A percentile compares a stretch with the other conserved stretches of the same genome.
phyloP scores from a whole-genome alignment of 1,140 invertebrate species.

The Propsilocerus akamusi region DNA sequence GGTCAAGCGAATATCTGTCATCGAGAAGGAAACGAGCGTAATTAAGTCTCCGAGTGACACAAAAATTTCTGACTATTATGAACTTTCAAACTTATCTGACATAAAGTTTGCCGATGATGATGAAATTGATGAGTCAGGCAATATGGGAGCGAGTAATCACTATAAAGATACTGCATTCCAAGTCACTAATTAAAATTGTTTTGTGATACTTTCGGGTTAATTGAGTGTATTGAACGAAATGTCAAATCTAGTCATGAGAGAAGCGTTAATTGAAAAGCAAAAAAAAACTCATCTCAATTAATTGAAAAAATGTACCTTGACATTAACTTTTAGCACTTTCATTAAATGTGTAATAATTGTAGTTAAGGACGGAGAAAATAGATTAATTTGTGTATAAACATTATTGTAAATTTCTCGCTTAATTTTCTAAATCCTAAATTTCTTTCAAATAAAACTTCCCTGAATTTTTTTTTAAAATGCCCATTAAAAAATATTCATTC shows the following conservation, averaged over 20 bases:
- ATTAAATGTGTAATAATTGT: too few species aligned
- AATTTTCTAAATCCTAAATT: too few species aligned
- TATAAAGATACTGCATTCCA: not conserved
- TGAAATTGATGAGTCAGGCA: constrained; percentile 11
- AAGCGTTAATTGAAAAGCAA: too few species aligned
- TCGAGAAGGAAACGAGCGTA: constrained; percentile 28
- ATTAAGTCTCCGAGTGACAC: constrained; percentile 22
- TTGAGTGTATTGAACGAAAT: not conserved
- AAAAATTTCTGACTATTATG: constrained; percentile 19
- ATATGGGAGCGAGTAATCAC: not conserved
- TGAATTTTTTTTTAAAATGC: too few species aligned
- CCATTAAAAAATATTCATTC: too few species aligned
- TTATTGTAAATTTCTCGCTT: too few species aligned
- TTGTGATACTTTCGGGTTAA: not conserved
- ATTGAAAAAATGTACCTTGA: too few species aligned
- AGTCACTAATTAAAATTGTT: constrained; percentile 1
- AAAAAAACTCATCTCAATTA: too few species aligned
- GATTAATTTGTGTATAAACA: too few species aligned
- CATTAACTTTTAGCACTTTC: too few species aligned
- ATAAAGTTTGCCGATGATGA: constrained; percentile 32
- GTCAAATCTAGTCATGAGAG: not conserved
- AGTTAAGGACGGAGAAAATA: too few species aligned
- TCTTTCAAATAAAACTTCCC: too few species aligned
- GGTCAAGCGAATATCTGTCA: not conserved
- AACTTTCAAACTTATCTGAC: constrained; percentile 24